Evolutionary conservation across 1,140 invertebrate genomes (phyloP), one percentile per base, ranked within the genome.

Genomic region (Penaeus chinensis): DNA sequence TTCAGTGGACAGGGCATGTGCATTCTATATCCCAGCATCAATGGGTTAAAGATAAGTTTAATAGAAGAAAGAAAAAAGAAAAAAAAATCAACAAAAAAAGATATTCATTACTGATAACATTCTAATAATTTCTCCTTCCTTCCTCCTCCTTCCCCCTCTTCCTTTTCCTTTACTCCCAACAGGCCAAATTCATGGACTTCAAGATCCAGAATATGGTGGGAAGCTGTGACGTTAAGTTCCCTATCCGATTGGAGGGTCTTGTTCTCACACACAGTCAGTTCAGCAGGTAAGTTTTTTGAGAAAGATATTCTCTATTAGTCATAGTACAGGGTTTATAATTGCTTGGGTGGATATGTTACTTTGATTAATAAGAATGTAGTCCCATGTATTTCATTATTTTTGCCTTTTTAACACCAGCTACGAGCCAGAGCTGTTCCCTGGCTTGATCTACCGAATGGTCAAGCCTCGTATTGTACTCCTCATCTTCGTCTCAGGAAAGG

Each of bases 201-300:
- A 99, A 99, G 94, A 99, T 99, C 90, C 99, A 99, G 93, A 99
- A 99, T 92, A 99, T 99, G 98, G 99, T 99, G 69, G 99, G 98
- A 19, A 99, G 97, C 91, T 99, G 98, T 94, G 99, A 99, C 94
- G 98, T 99, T 0, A 99, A 99, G 92, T 99, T 99, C 93, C 98
- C 98, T 10, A 99, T 99, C 90, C 95, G 98, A 91, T 93, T 99
- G 76, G 99, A 99, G 94, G 98, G 98, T 82, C 94, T 99, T 77
- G 98, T 99, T 77, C 93, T 99, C 27, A 99, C 97, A 20, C 99
- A 99, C 93, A 96, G 96, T 91, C 98, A 99, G 93, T 99, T 99
- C 93, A 98, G 97, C 92, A 98, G 97, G 90, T 95, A 92, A 91
- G 89, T 42, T 32, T 32, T 32, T 32, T 32, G 32, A 32, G 32